Percentiles rank a stretch among this genome's conserved stretches.
Conservation (phyloP, 1,140 invertebrate genomes). For the Phymastichus coffea region DNA sequence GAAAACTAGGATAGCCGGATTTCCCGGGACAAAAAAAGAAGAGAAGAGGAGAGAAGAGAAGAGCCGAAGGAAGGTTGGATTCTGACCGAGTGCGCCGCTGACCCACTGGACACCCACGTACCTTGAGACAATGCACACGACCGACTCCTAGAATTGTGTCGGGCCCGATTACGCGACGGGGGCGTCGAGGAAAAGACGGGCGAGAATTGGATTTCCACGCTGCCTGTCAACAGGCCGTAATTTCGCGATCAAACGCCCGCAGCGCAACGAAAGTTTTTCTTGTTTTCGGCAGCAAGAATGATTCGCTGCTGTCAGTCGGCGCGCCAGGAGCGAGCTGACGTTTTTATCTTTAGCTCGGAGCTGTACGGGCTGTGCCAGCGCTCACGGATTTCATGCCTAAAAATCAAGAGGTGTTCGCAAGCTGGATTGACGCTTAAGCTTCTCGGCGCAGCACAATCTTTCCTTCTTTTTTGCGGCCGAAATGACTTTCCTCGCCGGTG, state of each 20-base stretch:
- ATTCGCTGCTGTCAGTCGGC: background rate
- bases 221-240: constrained; percentile 13
- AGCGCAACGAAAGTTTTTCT: constrained; percentile 8
- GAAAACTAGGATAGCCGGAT: constrained; percentile 19
- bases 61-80: too few relatives aligned
- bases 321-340: background rate
- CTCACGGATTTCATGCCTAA: too few relatives aligned
- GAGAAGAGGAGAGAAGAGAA: too few relatives aligned
- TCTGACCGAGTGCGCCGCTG: constrained; percentile 26
- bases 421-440: too few relatives aligned
- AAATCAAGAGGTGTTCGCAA: too few relatives aligned
- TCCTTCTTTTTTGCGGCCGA: too few relatives aligned
- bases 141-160: constrained; percentile 4
- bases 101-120: constrained; percentile 36
- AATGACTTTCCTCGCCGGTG: too few relatives aligned
- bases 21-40: too few relatives aligned
- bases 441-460: too few relatives aligned
- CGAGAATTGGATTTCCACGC: background rate
- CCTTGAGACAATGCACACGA: constrained; percentile 19
- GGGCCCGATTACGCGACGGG: background rate
- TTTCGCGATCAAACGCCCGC: constrained; percentile 13
- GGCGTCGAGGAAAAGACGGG: background rate
- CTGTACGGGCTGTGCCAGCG: background rate
- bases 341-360: background rate
- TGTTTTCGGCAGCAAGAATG: background rate